These are phyloP conservation scores for Sebastes taczanowskii DNA, from an alignment of 2,797 vertebrate genomes.

Conservation along the genomic window DNA sequence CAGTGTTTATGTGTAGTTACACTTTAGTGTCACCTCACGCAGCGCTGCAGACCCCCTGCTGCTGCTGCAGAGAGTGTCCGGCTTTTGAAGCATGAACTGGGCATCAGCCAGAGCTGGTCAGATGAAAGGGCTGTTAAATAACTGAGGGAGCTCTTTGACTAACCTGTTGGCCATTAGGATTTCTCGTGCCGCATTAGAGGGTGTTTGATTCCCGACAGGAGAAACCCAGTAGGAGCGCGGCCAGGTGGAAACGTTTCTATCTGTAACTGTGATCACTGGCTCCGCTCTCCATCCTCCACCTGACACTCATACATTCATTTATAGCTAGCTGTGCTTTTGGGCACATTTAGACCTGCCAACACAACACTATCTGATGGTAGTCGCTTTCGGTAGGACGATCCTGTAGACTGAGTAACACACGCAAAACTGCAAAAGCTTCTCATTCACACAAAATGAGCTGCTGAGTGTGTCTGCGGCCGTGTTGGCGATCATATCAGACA, in stretches of 20 bases:
- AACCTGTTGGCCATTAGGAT: slow-evolving; percentile 42
- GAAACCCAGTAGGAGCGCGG: slow-evolving; percentile 32
- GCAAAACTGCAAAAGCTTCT: not conserved
- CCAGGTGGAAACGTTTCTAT: slow-evolving; percentile 40
- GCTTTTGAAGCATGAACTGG: slow-evolving; percentile 20
- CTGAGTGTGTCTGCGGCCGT: not conserved
- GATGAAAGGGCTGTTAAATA: slow-evolving; percentile 43
- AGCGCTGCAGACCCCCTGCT: slow-evolving; percentile 1
- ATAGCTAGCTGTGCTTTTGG: slow-evolving; percentile 30
- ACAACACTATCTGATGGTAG: slow-evolving; percentile 7
- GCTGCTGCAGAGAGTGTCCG: not conserved
- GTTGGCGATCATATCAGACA: not conserved
- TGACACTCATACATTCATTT: slow-evolving; percentile 55
- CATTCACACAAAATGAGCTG: not conserved
- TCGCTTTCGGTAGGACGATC: not conserved
- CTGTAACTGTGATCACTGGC: slow-evolving; percentile 44
- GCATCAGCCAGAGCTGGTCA: slow-evolving; percentile 13
- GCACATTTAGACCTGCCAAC: slow-evolving; percentile 26
- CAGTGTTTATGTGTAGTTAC: slow-evolving; percentile 31
- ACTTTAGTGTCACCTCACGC: slow-evolving; percentile 31
- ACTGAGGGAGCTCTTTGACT: slow-evolving; percentile 43
- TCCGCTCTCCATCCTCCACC: slow-evolving; percentile 31
- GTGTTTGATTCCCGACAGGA: slow-evolving; percentile 61
- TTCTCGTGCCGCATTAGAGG: slow-evolving; percentile 42
- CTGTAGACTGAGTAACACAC: not conserved